Evolutionary conservation across 35 echinoderm and acorn worm species (phyloP).

Genomic region (Anneissia japonica): DNA sequence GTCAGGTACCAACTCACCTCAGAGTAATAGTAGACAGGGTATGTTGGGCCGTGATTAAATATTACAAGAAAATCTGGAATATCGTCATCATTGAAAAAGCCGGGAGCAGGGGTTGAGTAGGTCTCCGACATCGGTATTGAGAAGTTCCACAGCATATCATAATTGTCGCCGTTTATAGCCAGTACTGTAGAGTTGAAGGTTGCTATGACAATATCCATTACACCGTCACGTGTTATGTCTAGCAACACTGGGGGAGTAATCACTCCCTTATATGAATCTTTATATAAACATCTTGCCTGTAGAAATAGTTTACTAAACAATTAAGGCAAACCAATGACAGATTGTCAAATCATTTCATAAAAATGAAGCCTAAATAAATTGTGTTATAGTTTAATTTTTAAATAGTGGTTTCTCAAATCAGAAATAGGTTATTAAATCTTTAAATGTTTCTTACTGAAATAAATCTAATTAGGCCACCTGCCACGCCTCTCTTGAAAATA

Average conservation of each 20-base stretch:
- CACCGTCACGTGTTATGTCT: conserved; percentile 78
- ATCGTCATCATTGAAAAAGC: conserved; percentile 85
- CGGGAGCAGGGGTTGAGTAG: conserved; percentile 74
- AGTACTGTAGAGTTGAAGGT: conserved; percentile 70
- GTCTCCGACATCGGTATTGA: conserved; percentile 59
- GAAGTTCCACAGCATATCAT: conserved; percentile 63
- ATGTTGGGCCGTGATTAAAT: conserved; percentile 76
- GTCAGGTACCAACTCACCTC: conserved; percentile 74
- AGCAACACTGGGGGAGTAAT: conserved; percentile 81
- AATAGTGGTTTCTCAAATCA: too few relatives aligned
- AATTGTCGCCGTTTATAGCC: conserved; percentile 71
- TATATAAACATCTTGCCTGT: conserved; percentile 62
- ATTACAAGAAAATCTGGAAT: conserved; percentile 81
- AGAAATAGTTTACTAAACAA: too few relatives aligned
- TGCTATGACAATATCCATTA: conserved; percentile 72
- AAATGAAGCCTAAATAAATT: too few relatives aligned
- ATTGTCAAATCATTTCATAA: too few relatives aligned
- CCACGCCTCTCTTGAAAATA: too few relatives aligned
- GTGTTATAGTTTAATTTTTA: too few relatives aligned
- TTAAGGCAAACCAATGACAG: too few relatives aligned
- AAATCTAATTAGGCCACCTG: too few relatives aligned
- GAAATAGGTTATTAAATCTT: too few relatives aligned
- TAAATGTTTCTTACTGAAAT: too few relatives aligned
- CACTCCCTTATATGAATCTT: conserved; percentile 55
- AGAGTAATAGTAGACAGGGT: conserved; percentile 88